Evolutionary conservation across 1,140 invertebrate genomes (phyloP).

Genomic region (Physella acuta): DNA sequence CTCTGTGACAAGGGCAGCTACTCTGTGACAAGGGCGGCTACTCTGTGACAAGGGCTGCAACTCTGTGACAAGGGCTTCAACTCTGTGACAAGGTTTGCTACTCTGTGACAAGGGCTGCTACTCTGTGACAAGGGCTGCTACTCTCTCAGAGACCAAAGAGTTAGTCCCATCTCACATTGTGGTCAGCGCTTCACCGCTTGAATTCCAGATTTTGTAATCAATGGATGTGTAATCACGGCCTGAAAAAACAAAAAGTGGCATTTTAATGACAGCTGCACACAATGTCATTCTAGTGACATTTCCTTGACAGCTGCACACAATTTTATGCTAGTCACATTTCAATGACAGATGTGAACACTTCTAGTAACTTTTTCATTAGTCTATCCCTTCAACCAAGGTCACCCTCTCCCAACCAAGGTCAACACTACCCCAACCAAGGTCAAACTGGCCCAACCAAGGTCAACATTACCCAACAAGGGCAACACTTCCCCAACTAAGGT

Average conservation of each 20-base stretch:
- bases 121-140: no score
- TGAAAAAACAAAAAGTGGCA: conserved; percentile 33
- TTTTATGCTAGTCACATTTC: no score
- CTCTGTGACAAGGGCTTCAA: no score
- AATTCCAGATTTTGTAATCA: conserved; percentile 55
- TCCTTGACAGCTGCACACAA: conserved; percentile 1
- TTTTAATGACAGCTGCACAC: not conserved
- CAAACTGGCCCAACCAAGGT: not conserved
- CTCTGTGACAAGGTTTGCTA: no score
- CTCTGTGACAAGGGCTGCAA: no score
- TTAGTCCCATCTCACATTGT: no score
- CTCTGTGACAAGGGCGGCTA: no score
- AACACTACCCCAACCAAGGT: not conserved
- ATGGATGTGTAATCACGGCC: conserved; percentile 44
- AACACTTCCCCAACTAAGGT: not conserved
- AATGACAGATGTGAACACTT: not conserved
- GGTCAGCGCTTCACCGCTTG: conserved; percentile 44
- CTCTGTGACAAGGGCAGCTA: no score
- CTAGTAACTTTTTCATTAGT: not conserved
- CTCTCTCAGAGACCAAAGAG: no score
- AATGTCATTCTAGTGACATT: not conserved
- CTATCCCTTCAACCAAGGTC: not conserved
- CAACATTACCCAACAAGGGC: not conserved
- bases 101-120: no score
- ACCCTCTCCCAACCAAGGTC: not conserved